phyloP scores from a whole-genome alignment of 2,888 invertebrate genomes.

The Adelognathus sp. region DNA sequence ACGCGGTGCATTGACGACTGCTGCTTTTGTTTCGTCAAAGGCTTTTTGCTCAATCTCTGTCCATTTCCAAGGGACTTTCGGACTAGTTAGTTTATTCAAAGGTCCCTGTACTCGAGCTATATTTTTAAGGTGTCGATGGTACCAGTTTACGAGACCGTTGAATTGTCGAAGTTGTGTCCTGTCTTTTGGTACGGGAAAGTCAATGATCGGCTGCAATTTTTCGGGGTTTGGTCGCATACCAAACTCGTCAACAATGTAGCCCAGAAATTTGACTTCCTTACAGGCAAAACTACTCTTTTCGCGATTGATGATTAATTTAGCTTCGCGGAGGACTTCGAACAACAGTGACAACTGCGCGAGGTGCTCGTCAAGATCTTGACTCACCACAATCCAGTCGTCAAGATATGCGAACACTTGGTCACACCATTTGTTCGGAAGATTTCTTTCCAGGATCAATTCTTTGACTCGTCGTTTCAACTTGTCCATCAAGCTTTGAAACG shows the following conservation, averaged over 20 bases:
- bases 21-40: slow-evolving; percentile 25
- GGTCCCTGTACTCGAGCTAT: slow-evolving; percentile 33
- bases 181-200: slow-evolving; percentile 34
- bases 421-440: slow-evolving; percentile 7
- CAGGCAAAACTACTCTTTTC: slow-evolving; percentile 52
- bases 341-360: background rate
- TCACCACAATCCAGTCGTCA: background rate
- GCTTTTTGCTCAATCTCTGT: slow-evolving; percentile 31
- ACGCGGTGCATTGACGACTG: slow-evolving; percentile 4
- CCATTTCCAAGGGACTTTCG: slow-evolving; percentile 30
- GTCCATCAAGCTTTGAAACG: slow-evolving; percentile 52
- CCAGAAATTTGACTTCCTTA: slow-evolving; percentile 50
- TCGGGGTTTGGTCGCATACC: slow-evolving; percentile 55
- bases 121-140: slow-evolving; percentile 48
- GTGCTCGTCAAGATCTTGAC: background rate
- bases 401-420: slow-evolving; percentile 11
- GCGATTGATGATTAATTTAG: slow-evolving; percentile 19
- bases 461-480: slow-evolving; percentile 24
- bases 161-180: slow-evolving; percentile 48
- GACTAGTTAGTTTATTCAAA: slow-evolving; percentile 28
- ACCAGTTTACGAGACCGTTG: slow-evolving; percentile 55
- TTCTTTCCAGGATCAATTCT: slow-evolving; percentile 24
- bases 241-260: slow-evolving; percentile 46
- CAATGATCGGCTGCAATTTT: slow-evolving; percentile 47
- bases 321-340: slow-evolving; percentile 26